Percentiles rank a stretch among this genome's conserved stretches.
These are phyloP conservation scores for Tadarida brasiliensis DNA, from an alignment of 2,797 vertebrate species.

Conservation along the genomic window DNA sequence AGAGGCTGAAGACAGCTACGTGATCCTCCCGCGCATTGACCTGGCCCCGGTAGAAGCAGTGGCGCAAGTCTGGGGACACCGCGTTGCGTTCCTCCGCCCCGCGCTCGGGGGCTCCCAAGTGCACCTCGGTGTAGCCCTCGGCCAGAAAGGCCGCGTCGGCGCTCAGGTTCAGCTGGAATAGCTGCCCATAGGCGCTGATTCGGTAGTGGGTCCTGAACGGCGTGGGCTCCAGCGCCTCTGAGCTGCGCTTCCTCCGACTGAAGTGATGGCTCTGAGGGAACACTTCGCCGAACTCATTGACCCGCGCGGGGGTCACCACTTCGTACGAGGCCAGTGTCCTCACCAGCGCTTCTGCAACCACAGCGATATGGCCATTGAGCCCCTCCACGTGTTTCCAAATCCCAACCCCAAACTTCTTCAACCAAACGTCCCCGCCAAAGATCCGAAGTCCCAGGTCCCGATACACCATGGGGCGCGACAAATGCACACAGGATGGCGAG, in stretches of 20 bases:
- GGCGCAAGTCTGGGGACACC: conserved; percentile 90
- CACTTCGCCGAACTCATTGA: conserved; percentile 95
- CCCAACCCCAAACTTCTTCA: not conserved
- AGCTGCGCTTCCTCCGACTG: conserved; percentile 92
- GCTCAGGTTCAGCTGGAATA: conserved; percentile 95
- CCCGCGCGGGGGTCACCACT: conserved; percentile 94
- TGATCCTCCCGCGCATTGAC: conserved; percentile 91
- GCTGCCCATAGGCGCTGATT: conserved; percentile 94
- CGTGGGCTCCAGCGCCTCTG: conserved; percentile 85
- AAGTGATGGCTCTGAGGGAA: conserved; percentile 89
- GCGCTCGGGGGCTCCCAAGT: conserved; percentile 87
- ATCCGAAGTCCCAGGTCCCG: not conserved
- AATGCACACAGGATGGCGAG: not conserved
- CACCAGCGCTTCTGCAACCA: conserved; percentile 92
- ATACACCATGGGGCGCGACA: not conserved
- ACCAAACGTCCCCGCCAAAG: not conserved
- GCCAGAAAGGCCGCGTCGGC: conserved; percentile 94
- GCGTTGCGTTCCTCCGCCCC: not conserved
- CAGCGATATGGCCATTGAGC: not conserved
- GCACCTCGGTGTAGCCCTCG: conserved; percentile 91
- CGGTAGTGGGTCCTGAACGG: conserved; percentile 92
- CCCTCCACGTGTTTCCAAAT: not conserved
- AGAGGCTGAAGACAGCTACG: conserved; percentile 95
- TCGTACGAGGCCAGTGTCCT: conserved; percentile 95
- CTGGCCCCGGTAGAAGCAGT: conserved; percentile 97